These are phyloP conservation scores for Heliconius ismenius DNA, from an alignment of 2,888 invertebrate genomes.

Conservation along the genomic window DNA sequence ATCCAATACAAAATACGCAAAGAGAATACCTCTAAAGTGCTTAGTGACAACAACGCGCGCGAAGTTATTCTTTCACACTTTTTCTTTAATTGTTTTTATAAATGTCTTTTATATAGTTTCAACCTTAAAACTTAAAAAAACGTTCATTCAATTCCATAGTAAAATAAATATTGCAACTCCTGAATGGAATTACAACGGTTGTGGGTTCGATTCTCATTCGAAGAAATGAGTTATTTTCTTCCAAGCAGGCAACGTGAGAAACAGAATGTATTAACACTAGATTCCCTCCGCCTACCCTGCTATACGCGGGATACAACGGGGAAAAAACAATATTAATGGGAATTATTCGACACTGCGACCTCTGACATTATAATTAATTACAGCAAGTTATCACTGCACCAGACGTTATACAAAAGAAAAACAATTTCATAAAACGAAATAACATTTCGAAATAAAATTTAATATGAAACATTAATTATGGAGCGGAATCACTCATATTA, in stretches of 20 bases:
- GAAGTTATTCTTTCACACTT: conserved; percentile 52
- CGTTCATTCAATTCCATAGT: not conserved
- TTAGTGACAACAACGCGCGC: conserved; percentile 38
- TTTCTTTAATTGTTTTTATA: conserved; percentile 58
- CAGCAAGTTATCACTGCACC: conserved; percentile 1
- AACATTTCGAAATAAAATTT: conserved; percentile 27
- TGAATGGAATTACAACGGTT: not conserved
- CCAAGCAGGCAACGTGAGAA: not conserved
- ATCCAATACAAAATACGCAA: conserved; percentile 16
- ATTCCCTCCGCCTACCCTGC: not conserved
- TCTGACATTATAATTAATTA: not conserved
- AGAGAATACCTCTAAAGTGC: conserved; percentile 36
- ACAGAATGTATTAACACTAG: not conserved
- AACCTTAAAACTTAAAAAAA: not conserved
- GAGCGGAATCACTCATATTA: conserved; percentile 25
- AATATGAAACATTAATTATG: conserved; percentile 25
- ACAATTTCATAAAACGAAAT: conserved; percentile 11
- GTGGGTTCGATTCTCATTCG: not conserved
- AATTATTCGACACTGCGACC: not conserved
- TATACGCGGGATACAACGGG: not conserved
- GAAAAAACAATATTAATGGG: not conserved
- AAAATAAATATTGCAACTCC: not conserved
- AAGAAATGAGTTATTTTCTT: not conserved
- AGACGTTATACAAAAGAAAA: not conserved
- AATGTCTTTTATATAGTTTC: conserved; percentile 42